Conservation (phyloP, 2,113 vertebrate species). For the Centropus bengalensis region DNA sequence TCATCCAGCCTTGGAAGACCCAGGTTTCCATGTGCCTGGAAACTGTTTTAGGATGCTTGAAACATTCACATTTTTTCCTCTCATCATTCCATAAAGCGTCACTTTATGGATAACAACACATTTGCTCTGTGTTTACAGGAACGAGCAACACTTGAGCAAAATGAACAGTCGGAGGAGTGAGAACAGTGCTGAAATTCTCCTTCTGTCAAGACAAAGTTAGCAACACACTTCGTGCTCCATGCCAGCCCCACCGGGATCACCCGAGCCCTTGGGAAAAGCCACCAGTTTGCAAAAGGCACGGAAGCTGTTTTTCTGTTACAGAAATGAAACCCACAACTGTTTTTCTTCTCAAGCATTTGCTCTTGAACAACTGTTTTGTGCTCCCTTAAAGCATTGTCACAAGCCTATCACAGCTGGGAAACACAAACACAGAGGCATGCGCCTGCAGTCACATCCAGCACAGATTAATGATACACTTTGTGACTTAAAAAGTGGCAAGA, state of each 20-base stretch:
- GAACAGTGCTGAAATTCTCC: constrained; percentile 19
- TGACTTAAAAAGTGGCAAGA: background rate
- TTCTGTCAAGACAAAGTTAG: constrained; percentile 6
- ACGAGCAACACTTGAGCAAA: background rate
- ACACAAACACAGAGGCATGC: background rate
- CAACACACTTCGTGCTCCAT: background rate
- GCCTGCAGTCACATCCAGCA: background rate
- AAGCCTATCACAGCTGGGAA: background rate
- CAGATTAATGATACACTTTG: background rate
- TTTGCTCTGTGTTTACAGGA: constrained; percentile 8
- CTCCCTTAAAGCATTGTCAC: background rate
- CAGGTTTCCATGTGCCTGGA: background rate
- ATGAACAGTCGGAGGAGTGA: constrained; percentile 4
- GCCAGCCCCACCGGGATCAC: background rate
- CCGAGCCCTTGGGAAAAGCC: background rate
- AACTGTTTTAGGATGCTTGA: background rate
- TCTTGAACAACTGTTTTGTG: background rate
- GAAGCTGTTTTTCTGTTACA: background rate
- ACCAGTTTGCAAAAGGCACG: background rate
- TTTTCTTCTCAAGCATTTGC: background rate
- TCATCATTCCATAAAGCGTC: background rate
- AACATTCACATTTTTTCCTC: background rate
- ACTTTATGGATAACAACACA: background rate
- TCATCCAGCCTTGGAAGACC: background rate
- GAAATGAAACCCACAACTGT: background rate